Conservation (phyloP, 2,797 vertebrate genomes). For the Enteromius unitaeniatus region DNA sequence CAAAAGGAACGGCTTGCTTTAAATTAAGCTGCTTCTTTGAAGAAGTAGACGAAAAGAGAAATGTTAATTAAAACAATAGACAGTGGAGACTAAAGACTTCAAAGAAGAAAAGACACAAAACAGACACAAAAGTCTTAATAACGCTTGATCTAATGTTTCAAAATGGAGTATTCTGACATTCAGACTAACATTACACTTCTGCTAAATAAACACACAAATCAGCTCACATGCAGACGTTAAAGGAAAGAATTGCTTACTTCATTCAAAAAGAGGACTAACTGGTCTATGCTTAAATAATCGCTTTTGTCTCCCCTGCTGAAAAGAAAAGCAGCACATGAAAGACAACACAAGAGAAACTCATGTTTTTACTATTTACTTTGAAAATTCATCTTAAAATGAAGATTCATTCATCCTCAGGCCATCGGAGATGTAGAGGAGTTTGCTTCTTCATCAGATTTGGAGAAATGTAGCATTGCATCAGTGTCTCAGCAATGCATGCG, state of each 20-base stretch:
- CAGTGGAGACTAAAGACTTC: background rate
- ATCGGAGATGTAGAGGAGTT: background rate
- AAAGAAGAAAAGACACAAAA: background rate
- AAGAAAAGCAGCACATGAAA: constrained; percentile 72
- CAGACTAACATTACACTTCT: too few species aligned
- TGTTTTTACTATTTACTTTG: background rate
- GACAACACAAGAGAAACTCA: too few species aligned
- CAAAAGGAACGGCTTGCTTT: background rate
- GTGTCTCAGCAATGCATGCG: too few species aligned
- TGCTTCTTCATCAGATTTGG: background rate
- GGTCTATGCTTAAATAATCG: constrained; percentile 99
- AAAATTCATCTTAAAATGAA: background rate
- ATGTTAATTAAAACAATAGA: background rate
- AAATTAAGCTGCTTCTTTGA: background rate
- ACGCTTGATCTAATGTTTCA: too few species aligned
- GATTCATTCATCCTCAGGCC: background rate
- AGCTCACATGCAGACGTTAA: constrained; percentile 80
- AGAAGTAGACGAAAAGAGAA: background rate
- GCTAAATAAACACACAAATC: background rate
- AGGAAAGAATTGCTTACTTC: constrained; percentile 98
- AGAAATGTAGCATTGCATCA: background rate
- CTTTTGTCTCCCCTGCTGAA: constrained; percentile 99
- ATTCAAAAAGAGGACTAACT: constrained; percentile 99
- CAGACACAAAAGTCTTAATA: too few species aligned
- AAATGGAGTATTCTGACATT: too few species aligned